Percentiles rank a stretch among this genome's conserved stretches.
phyloP scores from a whole-genome alignment of 1,140 invertebrate genomes.

The Zaprionus camerounensis region DNA sequence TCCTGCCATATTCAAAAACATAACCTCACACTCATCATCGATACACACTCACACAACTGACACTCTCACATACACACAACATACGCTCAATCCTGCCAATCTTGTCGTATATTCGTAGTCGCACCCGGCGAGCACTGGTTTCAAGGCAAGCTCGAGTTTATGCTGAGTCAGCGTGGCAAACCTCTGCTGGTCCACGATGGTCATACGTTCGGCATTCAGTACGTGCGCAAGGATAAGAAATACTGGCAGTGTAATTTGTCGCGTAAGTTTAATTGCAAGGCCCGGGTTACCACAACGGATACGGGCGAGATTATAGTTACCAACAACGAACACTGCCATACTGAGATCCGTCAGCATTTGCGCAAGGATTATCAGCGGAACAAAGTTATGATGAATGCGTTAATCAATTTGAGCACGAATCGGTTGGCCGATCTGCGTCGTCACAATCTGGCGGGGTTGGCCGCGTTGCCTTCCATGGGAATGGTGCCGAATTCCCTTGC shows the following conservation, averaged over 20 bases:
- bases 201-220: conserved; percentile 83
- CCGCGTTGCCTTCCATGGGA: conserved; percentile 40
- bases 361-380: conserved; percentile 84
- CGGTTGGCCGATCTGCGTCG: conserved; percentile 55
- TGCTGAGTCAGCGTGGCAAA: conserved; percentile 84
- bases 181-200: conserved; percentile 83
- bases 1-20: conserved; percentile 61
- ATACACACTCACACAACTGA: conserved; percentile 8
- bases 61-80: conserved; percentile 14
- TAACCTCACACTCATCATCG: conserved; percentile 26
- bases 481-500: conserved; percentile 52
- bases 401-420: conserved; percentile 74
- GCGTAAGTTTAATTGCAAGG: conserved; percentile 84
- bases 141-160: conserved; percentile 84
- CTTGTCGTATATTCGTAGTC: conserved; percentile 78
- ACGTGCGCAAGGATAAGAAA: conserved; percentile 84
- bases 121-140: conserved; percentile 84
- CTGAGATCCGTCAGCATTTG: conserved; percentile 83
- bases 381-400: conserved; percentile 83
- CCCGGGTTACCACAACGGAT: conserved; percentile 83
- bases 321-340: conserved; percentile 84
- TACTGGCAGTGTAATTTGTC: conserved; percentile 84
- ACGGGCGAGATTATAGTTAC: conserved; percentile 84
- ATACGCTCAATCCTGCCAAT: conserved; percentile 54
- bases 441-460: conserved; percentile 51